phyloP scores from a whole-genome alignment of 2,888 invertebrate species.

The Nomada ruficornis region DNA sequence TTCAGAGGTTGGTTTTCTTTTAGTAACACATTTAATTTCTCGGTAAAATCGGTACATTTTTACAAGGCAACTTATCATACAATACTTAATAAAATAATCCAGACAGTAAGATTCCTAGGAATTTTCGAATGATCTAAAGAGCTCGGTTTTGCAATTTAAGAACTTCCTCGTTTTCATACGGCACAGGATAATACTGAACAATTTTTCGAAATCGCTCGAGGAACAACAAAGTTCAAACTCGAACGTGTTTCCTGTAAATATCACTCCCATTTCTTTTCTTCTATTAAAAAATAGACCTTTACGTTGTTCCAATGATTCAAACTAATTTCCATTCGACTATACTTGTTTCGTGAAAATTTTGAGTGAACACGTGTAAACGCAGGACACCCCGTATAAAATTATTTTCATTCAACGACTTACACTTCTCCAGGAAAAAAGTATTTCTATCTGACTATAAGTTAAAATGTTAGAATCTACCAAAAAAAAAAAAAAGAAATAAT shows the following conservation, averaged over 20 bases:
- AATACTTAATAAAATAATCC: constrained; percentile 76
- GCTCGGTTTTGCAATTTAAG: constrained; percentile 59
- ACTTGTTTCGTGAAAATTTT: constrained; percentile 7
- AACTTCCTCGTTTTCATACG: constrained; percentile 59
- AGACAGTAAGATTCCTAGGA: constrained; percentile 66
- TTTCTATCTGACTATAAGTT: background rate
- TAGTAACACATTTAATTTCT: constrained; percentile 80
- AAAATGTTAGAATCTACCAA: background rate
- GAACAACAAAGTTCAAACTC: constrained; percentile 13
- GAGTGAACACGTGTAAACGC: constrained; percentile 31
- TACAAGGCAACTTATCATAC: constrained; percentile 80
- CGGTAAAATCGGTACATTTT: constrained; percentile 81
- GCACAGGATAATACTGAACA: constrained; percentile 65
- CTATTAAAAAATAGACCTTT: constrained; percentile 31
- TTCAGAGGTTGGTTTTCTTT: constrained; percentile 71
- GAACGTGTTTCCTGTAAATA: constrained; percentile 18
- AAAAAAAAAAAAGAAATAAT: background rate
- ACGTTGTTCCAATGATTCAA: constrained; percentile 8
- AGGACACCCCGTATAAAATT: background rate
- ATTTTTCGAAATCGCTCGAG: constrained; percentile 39
- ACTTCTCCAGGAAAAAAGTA: too few relatives aligned
- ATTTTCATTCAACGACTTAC: background rate
- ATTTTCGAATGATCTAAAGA: constrained; percentile 52
- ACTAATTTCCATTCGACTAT: background rate
- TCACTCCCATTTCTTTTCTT: constrained; percentile 7